Conservation (phyloP, 2,888 invertebrate species). For the Creontiades dilutus region DNA sequence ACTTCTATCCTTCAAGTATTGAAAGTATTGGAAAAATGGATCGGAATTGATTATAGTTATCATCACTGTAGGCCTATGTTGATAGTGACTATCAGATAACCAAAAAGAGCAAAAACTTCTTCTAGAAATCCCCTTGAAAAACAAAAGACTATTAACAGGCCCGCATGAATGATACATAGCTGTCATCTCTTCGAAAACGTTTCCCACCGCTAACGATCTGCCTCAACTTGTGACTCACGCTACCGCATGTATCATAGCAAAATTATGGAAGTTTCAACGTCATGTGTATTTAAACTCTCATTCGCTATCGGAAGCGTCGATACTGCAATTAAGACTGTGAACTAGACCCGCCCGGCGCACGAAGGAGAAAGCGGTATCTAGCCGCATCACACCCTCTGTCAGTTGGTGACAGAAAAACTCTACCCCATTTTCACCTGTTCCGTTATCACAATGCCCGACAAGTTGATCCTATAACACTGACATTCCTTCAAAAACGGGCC, state of each 20-base stretch:
- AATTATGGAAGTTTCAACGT: not conserved
- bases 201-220: no score
- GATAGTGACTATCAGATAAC: no score
- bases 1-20: no score
- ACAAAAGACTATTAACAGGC: no score
- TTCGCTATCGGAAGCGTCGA: not conserved
- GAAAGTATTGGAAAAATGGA: no score
- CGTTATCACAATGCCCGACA: conserved; percentile 11
- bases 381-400: not conserved
- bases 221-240: not conserved
- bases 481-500: conserved; percentile 29
- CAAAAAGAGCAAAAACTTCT: no score
- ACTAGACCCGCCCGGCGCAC: not conserved
- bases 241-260: not conserved
- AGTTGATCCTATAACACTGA: not conserved
- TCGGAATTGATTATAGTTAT: no score
- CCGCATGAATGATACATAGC: no score
- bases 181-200: no score
- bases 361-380: not conserved
- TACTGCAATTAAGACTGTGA: not conserved
- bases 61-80: no score
- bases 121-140: no score
- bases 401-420: not conserved
- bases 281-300: no score
- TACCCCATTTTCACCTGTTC: not conserved